These are phyloP conservation scores for Callipepla squamata DNA, from an alignment of 2,113 vertebrate genomes.

Conservation along the genomic window DNA sequence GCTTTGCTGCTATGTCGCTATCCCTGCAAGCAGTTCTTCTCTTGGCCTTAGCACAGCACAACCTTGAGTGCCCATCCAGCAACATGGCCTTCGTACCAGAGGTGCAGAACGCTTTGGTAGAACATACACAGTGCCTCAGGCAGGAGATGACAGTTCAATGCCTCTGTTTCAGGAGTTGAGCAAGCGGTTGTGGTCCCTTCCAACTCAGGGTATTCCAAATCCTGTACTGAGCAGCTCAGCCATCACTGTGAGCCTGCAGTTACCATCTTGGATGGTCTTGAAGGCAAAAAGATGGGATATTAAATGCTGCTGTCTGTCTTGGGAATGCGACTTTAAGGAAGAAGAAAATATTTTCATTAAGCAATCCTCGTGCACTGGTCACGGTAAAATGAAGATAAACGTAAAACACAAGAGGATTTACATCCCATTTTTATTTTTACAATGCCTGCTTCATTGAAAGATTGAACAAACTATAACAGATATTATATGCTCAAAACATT, in stretches of 20 bases:
- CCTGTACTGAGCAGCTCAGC: not conserved
- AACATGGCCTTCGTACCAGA: not conserved
- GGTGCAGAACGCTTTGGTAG: not conserved
- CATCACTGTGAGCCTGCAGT: not conserved
- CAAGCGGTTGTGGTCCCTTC: not conserved
- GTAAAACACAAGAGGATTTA: not conserved
- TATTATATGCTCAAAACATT: not conserved
- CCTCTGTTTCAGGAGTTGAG: not conserved
- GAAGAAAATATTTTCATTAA: not conserved
- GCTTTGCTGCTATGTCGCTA: fast-evolving
- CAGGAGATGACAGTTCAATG: not conserved
- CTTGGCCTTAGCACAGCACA: not conserved
- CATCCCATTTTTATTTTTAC: slow-evolving; percentile 65
- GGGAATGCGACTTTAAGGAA: not conserved
- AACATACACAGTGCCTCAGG: not conserved
- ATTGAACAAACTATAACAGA: slow-evolving; percentile 54
- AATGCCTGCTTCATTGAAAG: slow-evolving; percentile 62
- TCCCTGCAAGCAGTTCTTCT: not conserved
- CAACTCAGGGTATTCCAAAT: not conserved
- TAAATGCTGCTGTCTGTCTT: not conserved
- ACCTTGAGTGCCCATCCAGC: not conserved
- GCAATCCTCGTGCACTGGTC: not conserved
- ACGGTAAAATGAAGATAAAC: not conserved
- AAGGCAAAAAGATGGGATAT: not conserved
- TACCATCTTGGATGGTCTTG: not conserved